These are phyloP conservation scores for Pyrocephalus nanus DNA, from an alignment of 2,797 vertebrate species.

Conservation along the genomic window DNA sequence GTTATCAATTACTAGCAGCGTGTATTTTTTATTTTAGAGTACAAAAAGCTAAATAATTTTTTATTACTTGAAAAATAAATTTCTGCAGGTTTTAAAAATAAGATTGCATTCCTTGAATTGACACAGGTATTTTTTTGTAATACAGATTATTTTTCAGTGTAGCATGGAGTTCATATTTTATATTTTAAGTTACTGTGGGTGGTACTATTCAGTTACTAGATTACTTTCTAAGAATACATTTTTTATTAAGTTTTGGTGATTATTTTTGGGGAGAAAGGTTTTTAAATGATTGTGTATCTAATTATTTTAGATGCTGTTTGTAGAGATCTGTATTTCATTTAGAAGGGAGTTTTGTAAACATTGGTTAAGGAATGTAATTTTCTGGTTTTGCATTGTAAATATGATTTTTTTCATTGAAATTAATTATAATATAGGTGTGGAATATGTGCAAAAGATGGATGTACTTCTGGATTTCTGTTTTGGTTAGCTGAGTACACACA, in stretches of 20 bases:
- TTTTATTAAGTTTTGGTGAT: neutral
- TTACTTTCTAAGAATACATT: neutral
- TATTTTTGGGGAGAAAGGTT: neutral
- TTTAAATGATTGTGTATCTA: neutral
- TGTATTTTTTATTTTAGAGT: neutral
- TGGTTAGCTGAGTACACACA: slow-evolving; percentile 29
- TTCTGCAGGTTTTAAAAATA: neutral
- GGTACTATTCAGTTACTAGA: neutral
- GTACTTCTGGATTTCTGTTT: neutral
- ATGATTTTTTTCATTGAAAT: neutral
- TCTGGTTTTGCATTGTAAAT: neutral
- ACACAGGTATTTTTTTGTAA: neutral
- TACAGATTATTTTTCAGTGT: slow-evolving; percentile 18
- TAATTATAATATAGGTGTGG: neutral
- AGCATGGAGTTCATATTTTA: neutral
- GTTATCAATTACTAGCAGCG: neutral
- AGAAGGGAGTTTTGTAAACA: neutral
- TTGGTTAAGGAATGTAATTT: neutral
- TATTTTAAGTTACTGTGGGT: neutral
- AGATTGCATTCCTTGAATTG: neutral
- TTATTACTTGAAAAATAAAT: neutral
- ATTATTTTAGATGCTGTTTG: neutral
- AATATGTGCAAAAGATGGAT: neutral
- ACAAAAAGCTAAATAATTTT: neutral
- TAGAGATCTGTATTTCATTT: neutral